Evolutionary conservation across 2,888 invertebrate species (phyloP).

Genomic region (Rotaria sp.): DNA sequence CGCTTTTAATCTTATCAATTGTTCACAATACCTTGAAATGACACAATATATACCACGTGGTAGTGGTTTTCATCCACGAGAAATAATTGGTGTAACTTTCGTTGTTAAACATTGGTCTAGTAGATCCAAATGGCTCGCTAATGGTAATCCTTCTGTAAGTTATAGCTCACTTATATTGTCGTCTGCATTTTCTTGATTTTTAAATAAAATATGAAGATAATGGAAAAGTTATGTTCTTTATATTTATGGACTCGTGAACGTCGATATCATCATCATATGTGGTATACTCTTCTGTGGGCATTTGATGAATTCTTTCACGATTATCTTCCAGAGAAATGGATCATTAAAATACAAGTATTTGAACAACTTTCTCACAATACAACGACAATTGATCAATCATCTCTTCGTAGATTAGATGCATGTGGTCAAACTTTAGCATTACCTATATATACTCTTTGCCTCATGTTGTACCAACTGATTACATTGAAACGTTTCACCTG

Average conservation of each 20-base stretch:
- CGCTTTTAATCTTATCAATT: too few species aligned
- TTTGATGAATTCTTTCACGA: background rate
- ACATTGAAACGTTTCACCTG: background rate
- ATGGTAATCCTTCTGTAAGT: background rate
- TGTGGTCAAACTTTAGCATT: background rate
- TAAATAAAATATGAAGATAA: background rate
- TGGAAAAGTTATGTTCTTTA: background rate
- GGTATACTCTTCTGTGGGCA: constrained; percentile 6
- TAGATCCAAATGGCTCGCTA: background rate
- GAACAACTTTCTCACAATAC: background rate
- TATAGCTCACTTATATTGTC: background rate
- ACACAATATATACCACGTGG: too few species aligned
- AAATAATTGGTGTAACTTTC: background rate
- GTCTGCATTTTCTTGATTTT: background rate
- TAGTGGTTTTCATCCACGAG: too few species aligned
- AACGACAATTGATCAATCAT: background rate
- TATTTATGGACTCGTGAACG: background rate
- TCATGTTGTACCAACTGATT: background rate
- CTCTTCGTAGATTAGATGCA: constrained; percentile 2
- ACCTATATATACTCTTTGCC: background rate
- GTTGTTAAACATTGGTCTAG: background rate
- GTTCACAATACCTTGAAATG: too few species aligned
- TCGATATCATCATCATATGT: background rate
- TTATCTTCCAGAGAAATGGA: background rate
- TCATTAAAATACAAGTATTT: background rate